Evolutionary conservation across 2,888 invertebrate species (phyloP), one percentile per base, ranked within the genome.

Genomic region (Agonopterix alstromeriana): DNA sequence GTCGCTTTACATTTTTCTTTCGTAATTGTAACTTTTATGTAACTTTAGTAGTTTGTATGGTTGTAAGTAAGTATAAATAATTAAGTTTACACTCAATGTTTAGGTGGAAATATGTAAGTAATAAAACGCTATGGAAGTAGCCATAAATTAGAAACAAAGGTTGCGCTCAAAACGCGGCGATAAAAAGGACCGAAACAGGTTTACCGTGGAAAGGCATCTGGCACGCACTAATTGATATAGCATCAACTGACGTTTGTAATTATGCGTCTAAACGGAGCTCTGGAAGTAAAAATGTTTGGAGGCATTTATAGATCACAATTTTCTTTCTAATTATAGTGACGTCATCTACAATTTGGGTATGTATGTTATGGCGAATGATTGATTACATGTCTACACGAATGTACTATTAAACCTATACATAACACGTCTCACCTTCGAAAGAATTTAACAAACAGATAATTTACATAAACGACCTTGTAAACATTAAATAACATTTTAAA

Each of bases 211-310:
- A 70, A 75, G 79, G 80, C 83, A 84, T 82, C 82, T 83, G 82
- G 82, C 79, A 76, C 81, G 75, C 70, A 77, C 79, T 84, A 85
- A 85, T 85, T 84, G 81, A 80, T 78, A 82, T 73, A 65, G 71
- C 77, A 75, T 79, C 76, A 68, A 75, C 73, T 73, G 74, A 70
- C 72, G 71, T 73, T 70, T 63, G 65, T 74, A 76, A 81, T 80
- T 68, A 70, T 65, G 61, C 64, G 57, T 54, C 63, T 55, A 35
- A 56, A 55, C 52, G 52, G 53, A 47, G 49, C 46, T 27, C 3
- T 55, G 52, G 49, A 55, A 49, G 43, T 56, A 48, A 46, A 46
- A 10, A n/a, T 38, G 38, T 9, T 38, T 38, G n/a, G 42, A 11
- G 42, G 11, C 42, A n/a, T 11, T 42, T n/a, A 42, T 42, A 42